Base-by-base conservation (phyloP, 1,140 invertebrate genomes). In the Liolophura sinensis region DNA sequence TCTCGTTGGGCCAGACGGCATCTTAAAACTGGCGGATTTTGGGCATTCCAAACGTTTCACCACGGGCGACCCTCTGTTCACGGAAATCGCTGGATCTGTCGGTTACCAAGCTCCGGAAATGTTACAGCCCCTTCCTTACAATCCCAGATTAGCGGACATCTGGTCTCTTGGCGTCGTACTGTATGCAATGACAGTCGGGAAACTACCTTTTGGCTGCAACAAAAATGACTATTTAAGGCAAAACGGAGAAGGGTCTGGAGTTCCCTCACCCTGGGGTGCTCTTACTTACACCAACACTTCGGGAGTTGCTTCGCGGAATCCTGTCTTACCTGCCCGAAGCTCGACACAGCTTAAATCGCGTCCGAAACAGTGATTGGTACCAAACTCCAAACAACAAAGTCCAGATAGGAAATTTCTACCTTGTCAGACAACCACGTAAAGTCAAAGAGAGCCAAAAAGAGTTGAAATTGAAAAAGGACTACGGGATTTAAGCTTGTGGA, bases 31-130 rank as follows among this genome's bases (percentile, higher is more conserved):
- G 16, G 65, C 68, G n/a, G 78, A 79, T 64, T 78, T 80, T 51
- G 73, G 74, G 14, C 68, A 71, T 31, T 73, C 77, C 1, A 58
- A 70, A 14, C 58, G 62, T 47, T 78, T 64, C 70, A 49, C 59
- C 14, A 48, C 68, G 1, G 71, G 72, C 4, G 74, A 75, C 31
- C 63, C 60, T 12, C 60, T 77, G 14, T 73, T 67, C 48, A 54
- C 63, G 0, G 76, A 75, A 40, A 77, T 85, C 50, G 88, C 88
- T 47, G 54, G 55, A 6, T 62, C 24, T 27, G n/a, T 49, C 46
- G 68, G 71, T 12, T 73, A 68, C 61, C 73, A 75, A 62, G 71
- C 78, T 5, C 76, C 78, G 14, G 77, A 80, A 60, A 69, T 81
- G 46, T 27, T 77, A 20, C 40, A 68, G 55, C 70, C 73, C 27